Base-by-base conservation (phyloP, 2,113 vertebrate genomes). In the Phylloscopus trochilus region DNA sequence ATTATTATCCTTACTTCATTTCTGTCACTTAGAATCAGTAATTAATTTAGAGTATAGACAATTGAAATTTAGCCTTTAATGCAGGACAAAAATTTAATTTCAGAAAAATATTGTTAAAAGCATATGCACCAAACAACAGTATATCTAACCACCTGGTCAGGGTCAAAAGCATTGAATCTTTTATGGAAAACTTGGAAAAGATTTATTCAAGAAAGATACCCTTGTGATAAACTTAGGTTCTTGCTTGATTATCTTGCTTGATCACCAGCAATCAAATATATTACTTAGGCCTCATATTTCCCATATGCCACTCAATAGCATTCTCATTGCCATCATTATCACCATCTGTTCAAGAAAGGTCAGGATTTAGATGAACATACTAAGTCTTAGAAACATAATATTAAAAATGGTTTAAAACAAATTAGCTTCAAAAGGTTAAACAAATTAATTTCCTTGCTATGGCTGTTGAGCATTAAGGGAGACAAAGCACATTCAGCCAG, bases 321-420 rank as follows among this genome's bases (percentile, higher is more conserved):
- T 73, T 69, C 46, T 68, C 81, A 46, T 76, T 89, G 82, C 89
- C 95, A 92, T 80, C 63, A 26, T 31, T 66, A 82, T 69, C 84
- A 73, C 75, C 84, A 90, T 91, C 91, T 95, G 70, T 83, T 95
- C 68, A 80, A 90, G 55, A 94, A 95, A 96, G 93, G 55, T 95
- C 82, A 55, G 89, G 89, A 90, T 83, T 95, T 83, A 82, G 64
- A 69, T 9, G 39, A 87, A 82, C 46, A 84, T 76, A 46, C 74
- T 46, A 82, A 79, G 66, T 87, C 53, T 62, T 81, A 88, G 78
- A 90, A 95, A 92, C 37, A 33, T 78, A 92, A 67, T 92, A 85
- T 53, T 94, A 76, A 46, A 75, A 87, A 70, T 46, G 15, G 22
- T 79, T 91, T 91, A 69, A 97, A 93, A 19, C 23, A 28, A 84